These are phyloP conservation scores for Leuctra nigra DNA, from an alignment of 2,888 invertebrate species.

Conservation along the genomic window DNA sequence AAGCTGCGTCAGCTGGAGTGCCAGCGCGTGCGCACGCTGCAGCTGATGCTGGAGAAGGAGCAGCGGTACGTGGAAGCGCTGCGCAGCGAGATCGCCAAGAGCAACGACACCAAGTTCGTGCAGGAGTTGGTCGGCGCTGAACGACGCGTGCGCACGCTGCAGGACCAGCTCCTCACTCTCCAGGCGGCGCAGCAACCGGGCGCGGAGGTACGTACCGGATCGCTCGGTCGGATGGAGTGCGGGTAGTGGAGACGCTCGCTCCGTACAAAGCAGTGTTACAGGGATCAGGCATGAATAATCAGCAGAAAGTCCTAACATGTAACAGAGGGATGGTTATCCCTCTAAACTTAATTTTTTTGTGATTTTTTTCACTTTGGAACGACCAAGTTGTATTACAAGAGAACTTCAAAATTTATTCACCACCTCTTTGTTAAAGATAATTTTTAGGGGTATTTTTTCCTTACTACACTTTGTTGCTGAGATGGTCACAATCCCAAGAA, in stretches of 20 bases:
- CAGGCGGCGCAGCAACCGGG: constrained; percentile 16
- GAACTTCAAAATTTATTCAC: no score
- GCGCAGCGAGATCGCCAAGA: constrained; percentile 54
- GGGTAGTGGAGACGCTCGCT: neutral
- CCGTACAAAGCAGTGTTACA: no score
- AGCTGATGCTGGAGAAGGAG: constrained; percentile 85
- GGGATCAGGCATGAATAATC: no score
- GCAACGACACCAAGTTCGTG: constrained; percentile 37
- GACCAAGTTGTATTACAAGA: no score
- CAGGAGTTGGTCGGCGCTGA: constrained; percentile 52
- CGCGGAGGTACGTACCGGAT: neutral
- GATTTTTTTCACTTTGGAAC: no score
- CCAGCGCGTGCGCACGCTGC: constrained; percentile 76
- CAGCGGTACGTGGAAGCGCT: constrained; percentile 73
- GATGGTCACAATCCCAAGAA: no score
- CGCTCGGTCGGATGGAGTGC: neutral
- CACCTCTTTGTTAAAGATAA: no score
- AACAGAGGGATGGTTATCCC: no score
- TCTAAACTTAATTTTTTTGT: no score
- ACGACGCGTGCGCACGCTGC: constrained; percentile 52
- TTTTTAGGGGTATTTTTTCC: no score
- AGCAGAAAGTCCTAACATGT: no score
- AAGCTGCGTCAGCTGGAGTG: constrained; percentile 78
- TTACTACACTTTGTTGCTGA: no score
- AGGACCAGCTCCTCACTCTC: constrained; percentile 45